phyloP scores from a whole-genome alignment of 2,797 vertebrate genomes.

The Macroramphosus scolopax region DNA sequence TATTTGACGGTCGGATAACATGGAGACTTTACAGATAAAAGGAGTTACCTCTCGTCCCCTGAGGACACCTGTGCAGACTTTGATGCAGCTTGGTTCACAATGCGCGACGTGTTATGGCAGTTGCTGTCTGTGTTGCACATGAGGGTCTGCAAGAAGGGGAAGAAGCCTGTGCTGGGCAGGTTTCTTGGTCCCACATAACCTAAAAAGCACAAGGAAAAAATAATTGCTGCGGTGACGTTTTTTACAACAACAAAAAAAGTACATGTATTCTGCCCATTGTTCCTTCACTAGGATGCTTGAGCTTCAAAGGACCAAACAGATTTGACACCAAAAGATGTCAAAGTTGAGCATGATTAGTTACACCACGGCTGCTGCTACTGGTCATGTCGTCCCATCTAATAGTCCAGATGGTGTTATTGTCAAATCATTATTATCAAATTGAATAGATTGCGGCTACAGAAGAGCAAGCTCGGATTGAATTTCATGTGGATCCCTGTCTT shows the following conservation, averaged over 20 bases:
- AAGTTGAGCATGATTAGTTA: too few relatives aligned
- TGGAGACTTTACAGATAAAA: not conserved
- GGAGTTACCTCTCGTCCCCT: slow-evolving; percentile 31
- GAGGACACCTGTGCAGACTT: not conserved
- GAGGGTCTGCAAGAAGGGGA: slow-evolving; percentile 82
- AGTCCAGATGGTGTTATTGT: too few relatives aligned
- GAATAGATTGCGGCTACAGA: not conserved
- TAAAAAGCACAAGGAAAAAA: slow-evolving; percentile 37
- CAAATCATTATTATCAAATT: slow-evolving; percentile 18
- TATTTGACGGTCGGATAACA: not conserved
- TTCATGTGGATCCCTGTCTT: slow-evolving; percentile 22
- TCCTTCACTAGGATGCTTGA: too few relatives aligned
- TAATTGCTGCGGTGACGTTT: not conserved
- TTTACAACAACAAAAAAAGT: not conserved
- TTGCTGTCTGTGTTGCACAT: slow-evolving; percentile 79
- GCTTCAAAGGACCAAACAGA: too few relatives aligned
- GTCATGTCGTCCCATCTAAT: too few relatives aligned
- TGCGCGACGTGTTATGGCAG: slow-evolving; percentile 67
- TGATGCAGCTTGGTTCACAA: slow-evolving; percentile 15
- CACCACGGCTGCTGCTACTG: too few relatives aligned
- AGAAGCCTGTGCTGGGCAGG: slow-evolving; percentile 80
- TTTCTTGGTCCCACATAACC: slow-evolving; percentile 78
- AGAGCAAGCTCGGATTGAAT: slow-evolving; percentile 17
- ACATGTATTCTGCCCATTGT: too few relatives aligned
- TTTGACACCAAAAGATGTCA: too few relatives aligned